phyloP scores from a whole-genome alignment of 2,797 vertebrate species.

The Champsocephalus gunnari region DNA sequence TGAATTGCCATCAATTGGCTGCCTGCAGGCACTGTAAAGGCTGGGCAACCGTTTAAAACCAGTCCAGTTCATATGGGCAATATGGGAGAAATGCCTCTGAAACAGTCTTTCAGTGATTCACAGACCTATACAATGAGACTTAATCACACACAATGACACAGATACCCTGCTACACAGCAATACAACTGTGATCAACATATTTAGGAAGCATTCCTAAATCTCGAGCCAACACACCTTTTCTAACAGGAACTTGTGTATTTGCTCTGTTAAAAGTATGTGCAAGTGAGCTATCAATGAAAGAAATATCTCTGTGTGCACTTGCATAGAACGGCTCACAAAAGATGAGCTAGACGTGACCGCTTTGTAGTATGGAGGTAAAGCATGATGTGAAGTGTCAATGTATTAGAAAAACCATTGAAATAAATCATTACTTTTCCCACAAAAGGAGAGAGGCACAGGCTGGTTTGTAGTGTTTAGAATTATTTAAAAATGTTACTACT shows the following conservation, averaged over 20 bases:
- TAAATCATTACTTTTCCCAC: not conserved
- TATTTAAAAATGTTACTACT: not conserved
- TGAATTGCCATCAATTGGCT: constrained; percentile 57
- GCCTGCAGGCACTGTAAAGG: constrained; percentile 66
- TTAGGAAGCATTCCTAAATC: constrained; percentile 18
- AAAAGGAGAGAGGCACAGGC: constrained; percentile 22
- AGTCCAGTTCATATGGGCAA: constrained; percentile 33
- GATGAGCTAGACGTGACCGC: not conserved
- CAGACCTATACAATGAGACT: constrained; percentile 37
- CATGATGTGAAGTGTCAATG: not conserved
- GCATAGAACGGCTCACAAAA: constrained; percentile 45
- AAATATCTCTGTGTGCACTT: constrained; percentile 24
- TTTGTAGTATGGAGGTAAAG: constrained; percentile 4
- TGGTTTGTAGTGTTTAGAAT: not conserved
- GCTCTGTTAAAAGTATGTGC: constrained; percentile 9
- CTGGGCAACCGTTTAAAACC: constrained; percentile 39
- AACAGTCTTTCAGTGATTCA: constrained; percentile 50
- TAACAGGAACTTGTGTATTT: constrained; percentile 19
- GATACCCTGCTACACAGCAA: constrained; percentile 22
- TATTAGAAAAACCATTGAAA: constrained; percentile 1
- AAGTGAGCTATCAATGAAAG: constrained; percentile 5
- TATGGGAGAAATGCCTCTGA: constrained; percentile 29
- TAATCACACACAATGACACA: constrained; percentile 27
- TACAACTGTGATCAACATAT: constrained; percentile 14
- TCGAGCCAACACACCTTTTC: constrained; percentile 15